Evolutionary conservation across 2,797 vertebrate genomes (phyloP).

Genomic region (Sebastes miniatus): DNA sequence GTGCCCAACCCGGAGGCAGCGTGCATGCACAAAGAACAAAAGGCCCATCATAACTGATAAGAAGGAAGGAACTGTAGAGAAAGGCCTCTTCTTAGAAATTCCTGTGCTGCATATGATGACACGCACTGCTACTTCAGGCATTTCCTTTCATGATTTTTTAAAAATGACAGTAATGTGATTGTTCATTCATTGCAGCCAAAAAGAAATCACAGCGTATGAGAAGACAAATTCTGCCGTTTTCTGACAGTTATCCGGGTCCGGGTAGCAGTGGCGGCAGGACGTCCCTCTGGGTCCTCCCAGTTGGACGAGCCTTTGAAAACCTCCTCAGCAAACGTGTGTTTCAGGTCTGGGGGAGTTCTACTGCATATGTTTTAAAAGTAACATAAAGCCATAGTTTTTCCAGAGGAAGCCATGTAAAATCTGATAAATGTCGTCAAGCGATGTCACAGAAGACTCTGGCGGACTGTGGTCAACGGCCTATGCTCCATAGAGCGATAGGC

Average conservation of each 20-base stretch:
- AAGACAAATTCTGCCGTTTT: background rate
- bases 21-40: conserved; percentile 58
- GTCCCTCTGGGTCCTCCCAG: background rate
- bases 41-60: conserved; percentile 43
- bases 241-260: background rate
- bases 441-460: background rate
- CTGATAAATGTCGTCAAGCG: background rate
- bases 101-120: conserved; percentile 43
- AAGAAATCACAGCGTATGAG: background rate
- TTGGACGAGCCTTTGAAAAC: background rate
- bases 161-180: conserved; percentile 62
- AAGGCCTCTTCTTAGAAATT: conserved; percentile 43
- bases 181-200: conserved; percentile 54
- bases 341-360: background rate
- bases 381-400: background rate
- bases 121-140: conserved; percentile 49
- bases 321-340: background rate
- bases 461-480: too few relatives aligned
- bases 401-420: background rate
- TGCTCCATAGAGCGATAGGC: too few relatives aligned
- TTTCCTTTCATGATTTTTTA: conserved; percentile 48
- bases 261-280: background rate
- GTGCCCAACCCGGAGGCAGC: conserved; percentile 27
- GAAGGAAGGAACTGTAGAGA: conserved; percentile 42
- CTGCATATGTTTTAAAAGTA: background rate